Base-by-base conservation (phyloP, 2,797 vertebrate genomes). In the Sylvilagus floridanus region DNA sequence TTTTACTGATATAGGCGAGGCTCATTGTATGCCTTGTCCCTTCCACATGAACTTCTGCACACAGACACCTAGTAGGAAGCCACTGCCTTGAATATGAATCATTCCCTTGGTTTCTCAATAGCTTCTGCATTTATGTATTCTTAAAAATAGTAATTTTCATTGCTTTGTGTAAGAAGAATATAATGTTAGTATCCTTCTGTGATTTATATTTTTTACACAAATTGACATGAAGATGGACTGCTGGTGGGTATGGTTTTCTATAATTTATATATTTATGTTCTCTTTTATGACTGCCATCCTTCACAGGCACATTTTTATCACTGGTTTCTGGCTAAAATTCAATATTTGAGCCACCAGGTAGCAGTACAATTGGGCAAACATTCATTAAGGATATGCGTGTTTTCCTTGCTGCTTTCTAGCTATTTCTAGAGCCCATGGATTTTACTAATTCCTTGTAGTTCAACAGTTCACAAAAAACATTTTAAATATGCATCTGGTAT, bases 171-270 rank as follows among this genome's bases (percentile, higher is more conserved):
- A 84, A 32, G 77, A 68, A 69, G 7, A 54, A 60, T 60, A 32
- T 72, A 60, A 21, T 76, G 37, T 82, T 77, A 77, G 11, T 21
- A 28, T 26, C 42, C 50, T 88, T 63, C 21, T 54, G 3, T 86
- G 68, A 22, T 89, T 91, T 81, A 4, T 28, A 88, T 62, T 84
- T 90, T 92, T 84, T 13, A 30, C 24, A 11, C 47, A 87, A 60
- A 76, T 69, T 90, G 5, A n/a, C 84, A 21, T 75, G 22, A 16
- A n/a, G 37, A 22, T 75, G 19, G 26, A 4, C 35, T 52, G 30
- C 32, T 35, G 1, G 3, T 30, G 8, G 22, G n/a, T 35, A 16
- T 47, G 47, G 6, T 5, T 28, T 62, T 90, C 63, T n/a, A 4
- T 50, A 68, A 63, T 84, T 88, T 88, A 62, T 0, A 26, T 57